Evolutionary conservation across 2,888 invertebrate species (phyloP).

Genomic region (Ormyrus nitidulus): DNA sequence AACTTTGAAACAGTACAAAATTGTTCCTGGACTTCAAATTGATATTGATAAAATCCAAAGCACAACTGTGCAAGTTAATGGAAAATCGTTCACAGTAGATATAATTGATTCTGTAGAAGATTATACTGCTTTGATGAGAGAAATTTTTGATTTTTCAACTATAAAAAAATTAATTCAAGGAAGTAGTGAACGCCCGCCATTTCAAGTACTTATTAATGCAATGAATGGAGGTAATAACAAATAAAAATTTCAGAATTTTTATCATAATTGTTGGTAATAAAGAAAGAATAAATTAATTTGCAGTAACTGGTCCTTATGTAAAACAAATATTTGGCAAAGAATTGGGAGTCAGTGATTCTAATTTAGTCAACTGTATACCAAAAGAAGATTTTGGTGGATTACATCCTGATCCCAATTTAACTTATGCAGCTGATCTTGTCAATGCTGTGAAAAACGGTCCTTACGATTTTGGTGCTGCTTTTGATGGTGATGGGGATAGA

Average conservation of each 20-base stretch:
- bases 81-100: conserved; percentile 86
- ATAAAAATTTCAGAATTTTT: neutral
- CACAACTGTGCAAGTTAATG: conserved; percentile 80
- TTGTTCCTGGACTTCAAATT: conserved; percentile 86
- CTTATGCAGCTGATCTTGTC: conserved; percentile 88
- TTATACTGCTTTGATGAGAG: conserved; percentile 93
- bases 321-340: conserved; percentile 91
- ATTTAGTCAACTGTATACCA: conserved; percentile 87
- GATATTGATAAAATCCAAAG: conserved; percentile 83
- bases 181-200: conserved; percentile 80
- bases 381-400: conserved; percentile 96
- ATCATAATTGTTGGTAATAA: conserved; percentile 15
- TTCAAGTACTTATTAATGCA: conserved; percentile 92
- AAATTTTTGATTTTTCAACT: conserved; percentile 95
- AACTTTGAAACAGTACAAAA: conserved; percentile 86
- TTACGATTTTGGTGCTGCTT: conserved; percentile 94
- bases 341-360: conserved; percentile 84
- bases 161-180: conserved; percentile 86
- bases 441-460: conserved; percentile 78
- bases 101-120: conserved; percentile 94
- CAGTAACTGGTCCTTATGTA: conserved; percentile 98
- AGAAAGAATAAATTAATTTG: conserved; percentile 59
- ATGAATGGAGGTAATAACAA: conserved; percentile 90
- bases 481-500: conserved; percentile 95
- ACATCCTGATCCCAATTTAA: conserved; percentile 98